Conservation (phyloP, 2,113 vertebrate species). For the Daubentonia madagascariensis region DNA sequence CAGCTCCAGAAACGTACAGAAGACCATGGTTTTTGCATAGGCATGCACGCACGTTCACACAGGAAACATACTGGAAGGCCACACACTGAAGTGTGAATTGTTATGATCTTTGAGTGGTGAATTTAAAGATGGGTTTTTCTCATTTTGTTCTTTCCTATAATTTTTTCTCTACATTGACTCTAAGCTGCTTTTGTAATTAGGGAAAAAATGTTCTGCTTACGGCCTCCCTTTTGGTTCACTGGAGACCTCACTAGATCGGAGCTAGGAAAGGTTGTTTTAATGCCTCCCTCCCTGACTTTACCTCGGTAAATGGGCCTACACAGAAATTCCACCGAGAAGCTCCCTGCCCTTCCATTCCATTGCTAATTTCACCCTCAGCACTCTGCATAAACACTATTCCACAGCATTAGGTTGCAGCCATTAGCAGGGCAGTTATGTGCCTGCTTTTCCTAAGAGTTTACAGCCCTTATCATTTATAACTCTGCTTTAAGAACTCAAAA, state of each 20-base stretch:
- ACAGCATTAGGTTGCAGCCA: neutral
- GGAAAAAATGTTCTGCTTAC: neutral
- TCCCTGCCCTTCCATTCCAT: neutral
- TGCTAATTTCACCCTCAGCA: neutral
- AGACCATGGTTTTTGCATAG: neutral
- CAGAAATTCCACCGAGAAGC: neutral
- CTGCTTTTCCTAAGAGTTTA: neutral
- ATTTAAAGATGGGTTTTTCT: neutral
- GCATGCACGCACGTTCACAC: neutral
- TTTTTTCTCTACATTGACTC: slow-evolving; percentile 4
- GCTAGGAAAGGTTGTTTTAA: neutral
- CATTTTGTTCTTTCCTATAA: neutral
- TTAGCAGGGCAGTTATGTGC: neutral
- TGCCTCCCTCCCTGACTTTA: neutral
- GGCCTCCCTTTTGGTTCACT: slow-evolving; percentile 17
- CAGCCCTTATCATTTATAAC: neutral
- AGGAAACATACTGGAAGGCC: neutral
- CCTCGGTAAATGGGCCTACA: neutral
- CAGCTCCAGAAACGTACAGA: neutral
- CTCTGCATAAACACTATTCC: neutral
- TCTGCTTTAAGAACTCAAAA: slow-evolving; percentile 5
- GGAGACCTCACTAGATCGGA: neutral
- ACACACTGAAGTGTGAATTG: neutral
- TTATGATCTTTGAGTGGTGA: neutral
- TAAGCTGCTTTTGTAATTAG: slow-evolving; percentile 26